These are phyloP conservation scores for Epinotia nisella DNA, from an alignment of 2,888 invertebrate species.

Conservation along the genomic window DNA sequence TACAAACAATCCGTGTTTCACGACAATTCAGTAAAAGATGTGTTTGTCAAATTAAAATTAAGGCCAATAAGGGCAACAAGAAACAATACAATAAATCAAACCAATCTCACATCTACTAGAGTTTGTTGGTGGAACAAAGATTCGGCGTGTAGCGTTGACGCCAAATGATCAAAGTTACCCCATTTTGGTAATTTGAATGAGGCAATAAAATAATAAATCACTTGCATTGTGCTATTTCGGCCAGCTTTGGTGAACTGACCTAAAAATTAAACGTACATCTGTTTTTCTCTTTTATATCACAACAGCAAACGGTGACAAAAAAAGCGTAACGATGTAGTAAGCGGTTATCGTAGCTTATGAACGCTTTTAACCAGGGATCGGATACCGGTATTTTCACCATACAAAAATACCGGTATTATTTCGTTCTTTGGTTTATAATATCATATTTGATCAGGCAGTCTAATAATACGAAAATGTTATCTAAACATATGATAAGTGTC, in stretches of 20 bases:
- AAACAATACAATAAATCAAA: conserved; percentile 22
- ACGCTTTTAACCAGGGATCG: too few relatives aligned
- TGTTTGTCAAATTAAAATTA: neutral
- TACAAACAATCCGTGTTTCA: neutral
- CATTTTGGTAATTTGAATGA: conserved; percentile 17
- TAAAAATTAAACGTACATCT: neutral
- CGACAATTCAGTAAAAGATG: neutral
- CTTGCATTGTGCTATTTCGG: conserved; percentile 21
- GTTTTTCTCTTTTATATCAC: neutral
- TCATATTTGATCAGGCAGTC: too few relatives aligned
- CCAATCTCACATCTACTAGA: conserved; percentile 20
- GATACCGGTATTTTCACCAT: too few relatives aligned
- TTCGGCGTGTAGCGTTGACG: conserved; percentile 31
- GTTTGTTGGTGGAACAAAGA: conserved; percentile 21
- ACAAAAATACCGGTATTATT: too few relatives aligned
- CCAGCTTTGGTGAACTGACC: conserved; percentile 7
- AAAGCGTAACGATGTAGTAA: too few relatives aligned
- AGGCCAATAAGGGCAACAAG: neutral
- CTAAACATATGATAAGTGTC: too few relatives aligned
- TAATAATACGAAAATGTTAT: too few relatives aligned
- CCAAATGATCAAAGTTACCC: conserved; percentile 32
- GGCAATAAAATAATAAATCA: conserved; percentile 35
- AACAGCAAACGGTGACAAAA: too few relatives aligned
- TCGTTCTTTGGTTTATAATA: too few relatives aligned
- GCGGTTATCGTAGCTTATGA: too few relatives aligned